Percentiles rank a stretch among this genome's conserved stretches.
phyloP scores from a whole-genome alignment of 2,797 vertebrate genomes.

The Ctenopoma multispine region DNA sequence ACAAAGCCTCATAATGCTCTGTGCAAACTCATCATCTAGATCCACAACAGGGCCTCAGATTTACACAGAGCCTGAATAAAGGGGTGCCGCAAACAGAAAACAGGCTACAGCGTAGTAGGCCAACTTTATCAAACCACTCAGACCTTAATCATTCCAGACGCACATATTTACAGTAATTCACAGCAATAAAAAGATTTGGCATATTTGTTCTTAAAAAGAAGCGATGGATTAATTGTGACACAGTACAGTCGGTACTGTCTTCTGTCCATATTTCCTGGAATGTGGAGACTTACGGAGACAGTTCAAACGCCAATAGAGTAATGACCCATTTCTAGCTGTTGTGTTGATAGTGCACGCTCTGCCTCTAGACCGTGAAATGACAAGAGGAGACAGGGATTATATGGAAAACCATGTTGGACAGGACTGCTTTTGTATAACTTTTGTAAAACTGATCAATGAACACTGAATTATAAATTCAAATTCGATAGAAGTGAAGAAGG shows the following conservation, averaged over 20 bases:
- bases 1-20: constrained; percentile 10
- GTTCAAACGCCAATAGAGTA: constrained; percentile 52
- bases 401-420: constrained; percentile 31
- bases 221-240: constrained; percentile 61
- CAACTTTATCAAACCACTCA: constrained; percentile 51
- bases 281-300: constrained; percentile 51
- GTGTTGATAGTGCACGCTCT: constrained; percentile 48
- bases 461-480: constrained; percentile 16
- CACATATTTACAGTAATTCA: constrained; percentile 28
- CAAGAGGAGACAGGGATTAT: constrained; percentile 40
- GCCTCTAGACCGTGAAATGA: constrained; percentile 35
- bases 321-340: constrained; percentile 62
- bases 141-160: constrained; percentile 49
- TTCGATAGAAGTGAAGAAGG: constrained; percentile 7
- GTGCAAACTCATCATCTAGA: constrained; percentile 18
- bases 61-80: constrained; percentile 26
- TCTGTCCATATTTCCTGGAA: constrained; percentile 65
- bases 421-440: constrained; percentile 23
- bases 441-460: too few species aligned
- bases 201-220: constrained; percentile 36
- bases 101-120: constrained; percentile 44
- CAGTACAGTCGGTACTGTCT: constrained; percentile 51
- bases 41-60: constrained; percentile 21
- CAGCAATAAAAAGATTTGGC: constrained; percentile 50
- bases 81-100: constrained; percentile 47